Conservation (phyloP, 2,113 vertebrate genomes). For the Xenus cinereus region DNA sequence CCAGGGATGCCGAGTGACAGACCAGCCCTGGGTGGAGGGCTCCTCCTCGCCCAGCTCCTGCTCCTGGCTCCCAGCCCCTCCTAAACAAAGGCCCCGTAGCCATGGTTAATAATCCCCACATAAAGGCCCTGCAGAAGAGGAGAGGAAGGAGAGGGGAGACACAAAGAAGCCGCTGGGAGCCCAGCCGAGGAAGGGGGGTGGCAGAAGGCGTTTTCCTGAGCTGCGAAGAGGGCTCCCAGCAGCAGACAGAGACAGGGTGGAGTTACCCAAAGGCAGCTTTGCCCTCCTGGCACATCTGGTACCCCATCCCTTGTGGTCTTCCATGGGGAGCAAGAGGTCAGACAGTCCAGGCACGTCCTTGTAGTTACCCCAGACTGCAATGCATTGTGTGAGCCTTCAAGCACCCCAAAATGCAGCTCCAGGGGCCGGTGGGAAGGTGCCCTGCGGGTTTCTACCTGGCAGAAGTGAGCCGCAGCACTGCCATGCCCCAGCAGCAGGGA, state of each 20-base stretch:
- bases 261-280: neutral
- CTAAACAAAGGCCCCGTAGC: conserved; percentile 55
- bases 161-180: neutral
- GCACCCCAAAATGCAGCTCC: neutral
- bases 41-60: neutral
- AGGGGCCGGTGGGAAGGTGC: neutral
- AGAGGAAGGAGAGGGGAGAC: neutral
- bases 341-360: neutral
- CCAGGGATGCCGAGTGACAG: neutral
- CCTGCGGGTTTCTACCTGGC: fast-evolving
- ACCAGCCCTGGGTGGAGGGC: neutral
- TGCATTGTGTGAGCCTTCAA: neutral
- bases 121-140: neutral
- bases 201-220: neutral
- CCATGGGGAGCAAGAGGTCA: neutral
- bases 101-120: conserved; percentile 63
- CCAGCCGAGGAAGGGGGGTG: neutral
- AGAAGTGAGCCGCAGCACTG: neutral
- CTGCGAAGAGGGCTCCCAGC: neutral
- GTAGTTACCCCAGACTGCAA: fast-evolving
- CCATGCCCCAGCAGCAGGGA: fast-evolving
- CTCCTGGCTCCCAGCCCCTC: neutral
- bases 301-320: neutral
- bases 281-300: neutral
- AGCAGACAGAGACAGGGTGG: fast-evolving